Evolutionary conservation across 2,797 vertebrate genomes (phyloP).

Genomic region (Melanotaenia nigrans): DNA sequence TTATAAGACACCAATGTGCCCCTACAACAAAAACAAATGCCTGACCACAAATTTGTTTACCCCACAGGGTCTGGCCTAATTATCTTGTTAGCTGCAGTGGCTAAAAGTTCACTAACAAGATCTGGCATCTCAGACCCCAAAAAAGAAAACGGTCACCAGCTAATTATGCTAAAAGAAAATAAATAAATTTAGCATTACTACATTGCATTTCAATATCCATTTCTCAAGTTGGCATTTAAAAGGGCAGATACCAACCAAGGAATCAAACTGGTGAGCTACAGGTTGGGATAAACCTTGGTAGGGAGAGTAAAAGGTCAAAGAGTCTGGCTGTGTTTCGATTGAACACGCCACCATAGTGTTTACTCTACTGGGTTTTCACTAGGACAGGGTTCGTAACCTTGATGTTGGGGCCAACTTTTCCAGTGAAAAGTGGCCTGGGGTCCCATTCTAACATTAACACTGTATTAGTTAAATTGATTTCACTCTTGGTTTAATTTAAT

Average conservation of each 20-base stretch:
- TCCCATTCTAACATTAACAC: too few species aligned
- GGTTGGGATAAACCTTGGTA: background rate
- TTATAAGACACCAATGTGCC: background rate
- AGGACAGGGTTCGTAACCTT: too few species aligned
- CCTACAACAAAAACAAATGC: background rate
- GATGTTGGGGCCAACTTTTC: too few species aligned
- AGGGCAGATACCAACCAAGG: background rate
- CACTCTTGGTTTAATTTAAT: too few species aligned
- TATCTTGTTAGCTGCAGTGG: background rate
- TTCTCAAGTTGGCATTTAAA: background rate
- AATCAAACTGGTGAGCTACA: background rate
- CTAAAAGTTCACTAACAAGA: background rate
- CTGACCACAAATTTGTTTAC: background rate
- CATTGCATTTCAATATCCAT: background rate
- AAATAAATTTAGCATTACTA: too few species aligned
- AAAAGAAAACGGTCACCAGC: background rate
- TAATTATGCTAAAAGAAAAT: background rate
- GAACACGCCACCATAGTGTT: too few species aligned
- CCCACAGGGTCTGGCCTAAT: background rate
- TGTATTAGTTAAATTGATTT: too few species aligned
- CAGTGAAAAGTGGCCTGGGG: too few species aligned
- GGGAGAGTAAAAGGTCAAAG: background rate
- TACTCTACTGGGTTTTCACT: too few species aligned
- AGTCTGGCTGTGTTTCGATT: too few species aligned
- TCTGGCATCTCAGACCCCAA: background rate